Evolutionary conservation across 2,113 vertebrate genomes (phyloP).

Genomic region (Rhadina sibilatrix): DNA sequence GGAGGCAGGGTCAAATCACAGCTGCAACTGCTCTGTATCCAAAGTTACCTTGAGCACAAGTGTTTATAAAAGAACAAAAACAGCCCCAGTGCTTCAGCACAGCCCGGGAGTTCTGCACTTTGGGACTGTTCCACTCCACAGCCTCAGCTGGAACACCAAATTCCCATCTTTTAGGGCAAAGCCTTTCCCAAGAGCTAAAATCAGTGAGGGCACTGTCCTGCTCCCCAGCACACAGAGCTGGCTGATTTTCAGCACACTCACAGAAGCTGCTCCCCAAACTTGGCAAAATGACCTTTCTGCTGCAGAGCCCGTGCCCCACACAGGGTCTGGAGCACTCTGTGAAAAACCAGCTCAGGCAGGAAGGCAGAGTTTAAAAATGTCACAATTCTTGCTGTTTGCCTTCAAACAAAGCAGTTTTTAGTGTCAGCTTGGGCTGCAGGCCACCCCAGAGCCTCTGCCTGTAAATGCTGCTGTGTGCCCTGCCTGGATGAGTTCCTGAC

Average conservation of each 20-base stretch:
- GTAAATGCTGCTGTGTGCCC: background rate
- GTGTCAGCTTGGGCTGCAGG: background rate
- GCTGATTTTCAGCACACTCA: fast-evolving
- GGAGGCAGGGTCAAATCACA: background rate
- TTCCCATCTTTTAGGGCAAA: fast-evolving
- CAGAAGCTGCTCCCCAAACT: background rate
- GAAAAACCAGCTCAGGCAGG: background rate
- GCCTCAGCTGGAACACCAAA: background rate
- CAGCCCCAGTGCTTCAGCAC: background rate
- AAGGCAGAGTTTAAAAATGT: background rate
- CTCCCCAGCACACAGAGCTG: background rate
- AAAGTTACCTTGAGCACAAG: background rate
- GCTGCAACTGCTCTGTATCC: background rate
- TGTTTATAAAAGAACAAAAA: too few relatives aligned
- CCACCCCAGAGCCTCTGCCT: background rate
- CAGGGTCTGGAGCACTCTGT: background rate
- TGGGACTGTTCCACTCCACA: background rate
- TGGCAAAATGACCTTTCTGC: background rate
- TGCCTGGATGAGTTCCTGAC: background rate
- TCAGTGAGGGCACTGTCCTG: background rate
- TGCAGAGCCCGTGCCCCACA: background rate
- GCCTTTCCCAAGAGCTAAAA: background rate
- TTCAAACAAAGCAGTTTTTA: background rate
- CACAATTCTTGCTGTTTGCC: background rate
- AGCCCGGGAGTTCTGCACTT: background rate